Base-by-base conservation (phyloP, 2,888 invertebrate genomes). In the Protodeltote pygarga region DNA sequence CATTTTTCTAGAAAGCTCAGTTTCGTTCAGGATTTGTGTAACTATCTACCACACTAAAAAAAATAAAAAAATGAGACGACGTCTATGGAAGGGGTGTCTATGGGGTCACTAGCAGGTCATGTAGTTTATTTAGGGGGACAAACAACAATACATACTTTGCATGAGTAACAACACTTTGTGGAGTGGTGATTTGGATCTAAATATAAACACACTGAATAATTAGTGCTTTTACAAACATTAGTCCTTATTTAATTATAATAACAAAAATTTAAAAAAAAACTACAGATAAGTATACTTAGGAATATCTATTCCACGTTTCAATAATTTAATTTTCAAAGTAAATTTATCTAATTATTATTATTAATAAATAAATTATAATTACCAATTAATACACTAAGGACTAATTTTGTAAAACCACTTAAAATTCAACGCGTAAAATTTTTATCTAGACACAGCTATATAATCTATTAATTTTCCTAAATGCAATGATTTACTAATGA, bases 1-100 rank as follows among this genome's bases (percentile, higher is more conserved):
- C 83, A 72, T 77, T 76, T 64, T 76, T 68, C 83, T 84, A 83
- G 79, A 79, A 84, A 83, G 87, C 90, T 89, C 91, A 90, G 89
- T 87, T 81, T 87, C 89, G 83, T 85, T 85, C 89, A 90, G 88
- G 87, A 85, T 69, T 74, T 81, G 81, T 83, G 83, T 83, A 71
- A 77, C 77, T 79, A 80, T 83, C 83, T 83, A 83, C 82, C 77
- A 79, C 73, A 72, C 79, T 80, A 79, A 53, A 65, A 55, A 65
- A 61, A 58, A 68, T 35, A 73, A 70, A 47, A 60, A 61, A 64
- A 60, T 55, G 58, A 59, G 41, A 71, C 51, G 55, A 65, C 63
- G 42, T 52, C 63, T 68, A 63, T 54, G 63, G 74, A 53, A 50
- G 40, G 63, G 71, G 69, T 69, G 66, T 34, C 13, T 15, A 38